phyloP scores from a whole-genome alignment of 2,113 vertebrate species.

The Propithecus coquereli region DNA sequence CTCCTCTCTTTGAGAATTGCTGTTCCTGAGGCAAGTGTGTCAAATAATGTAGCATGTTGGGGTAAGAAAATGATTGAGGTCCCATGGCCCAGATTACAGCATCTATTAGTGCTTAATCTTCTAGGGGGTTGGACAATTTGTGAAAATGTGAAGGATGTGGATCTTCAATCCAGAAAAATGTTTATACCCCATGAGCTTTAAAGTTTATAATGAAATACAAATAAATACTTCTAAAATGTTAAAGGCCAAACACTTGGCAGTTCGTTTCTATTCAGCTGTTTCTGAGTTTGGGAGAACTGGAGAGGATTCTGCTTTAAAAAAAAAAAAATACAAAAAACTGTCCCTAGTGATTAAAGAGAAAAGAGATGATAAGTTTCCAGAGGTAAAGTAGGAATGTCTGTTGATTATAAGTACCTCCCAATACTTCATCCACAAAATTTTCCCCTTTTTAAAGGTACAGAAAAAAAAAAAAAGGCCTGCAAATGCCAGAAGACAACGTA shows the following conservation, averaged over 20 bases:
- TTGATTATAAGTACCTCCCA: neutral
- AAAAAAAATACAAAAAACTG: neutral
- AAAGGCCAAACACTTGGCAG: neutral
- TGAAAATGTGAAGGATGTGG: neutral
- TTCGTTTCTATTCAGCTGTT: neutral
- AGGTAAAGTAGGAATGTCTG: neutral
- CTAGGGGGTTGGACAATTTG: neutral
- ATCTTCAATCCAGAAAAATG: neutral
- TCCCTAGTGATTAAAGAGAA: neutral
- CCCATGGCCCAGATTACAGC: neutral
- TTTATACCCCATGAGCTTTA: neutral
- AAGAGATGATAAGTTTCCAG: neutral
- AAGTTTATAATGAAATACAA: neutral
- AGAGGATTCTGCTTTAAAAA: neutral
- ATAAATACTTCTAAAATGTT: neutral
- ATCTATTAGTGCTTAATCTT: neutral
- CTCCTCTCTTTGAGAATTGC: neutral
- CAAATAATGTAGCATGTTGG: neutral
- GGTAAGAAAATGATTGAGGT: neutral
- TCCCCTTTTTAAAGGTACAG: neutral
- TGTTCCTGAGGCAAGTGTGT: neutral
- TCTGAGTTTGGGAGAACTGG: neutral
- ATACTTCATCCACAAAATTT: neutral
- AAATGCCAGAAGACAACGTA: neutral
- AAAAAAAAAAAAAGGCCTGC: neutral